Conservation (phyloP, 2,113 vertebrate species). For the Oxygymnocypris stewartii region DNA sequence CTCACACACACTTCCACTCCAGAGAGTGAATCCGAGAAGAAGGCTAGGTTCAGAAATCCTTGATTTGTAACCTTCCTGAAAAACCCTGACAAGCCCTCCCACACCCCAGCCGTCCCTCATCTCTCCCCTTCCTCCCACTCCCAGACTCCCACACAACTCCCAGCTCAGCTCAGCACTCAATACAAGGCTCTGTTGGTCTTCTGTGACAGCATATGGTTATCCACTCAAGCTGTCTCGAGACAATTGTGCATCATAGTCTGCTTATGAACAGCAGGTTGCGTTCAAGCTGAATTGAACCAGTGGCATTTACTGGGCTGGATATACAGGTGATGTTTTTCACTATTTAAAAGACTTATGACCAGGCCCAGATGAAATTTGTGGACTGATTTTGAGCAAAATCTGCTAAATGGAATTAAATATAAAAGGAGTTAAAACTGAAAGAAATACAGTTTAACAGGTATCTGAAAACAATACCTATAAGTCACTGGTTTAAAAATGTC, state of each 20-base stretch:
- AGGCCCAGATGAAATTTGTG: background rate
- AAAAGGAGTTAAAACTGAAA: too few species aligned
- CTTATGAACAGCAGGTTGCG: slow-evolving; percentile 59
- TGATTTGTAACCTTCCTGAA: slow-evolving; percentile 75
- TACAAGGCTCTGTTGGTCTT: slow-evolving; percentile 73
- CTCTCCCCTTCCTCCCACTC: slow-evolving; percentile 62
- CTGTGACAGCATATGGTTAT: slow-evolving; percentile 80
- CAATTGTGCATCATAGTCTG: slow-evolving; percentile 63
- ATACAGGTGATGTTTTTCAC: background rate
- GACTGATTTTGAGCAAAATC: too few species aligned
- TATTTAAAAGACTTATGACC: background rate
- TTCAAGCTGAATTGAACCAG: slow-evolving; percentile 1
- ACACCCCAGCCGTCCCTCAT: slow-evolving; percentile 40
- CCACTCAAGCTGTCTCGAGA: slow-evolving; percentile 73
- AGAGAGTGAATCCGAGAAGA: slow-evolving; percentile 55
- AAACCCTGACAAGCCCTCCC: slow-evolving; percentile 68
- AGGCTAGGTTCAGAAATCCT: slow-evolving; percentile 70
- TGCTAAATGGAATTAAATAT: too few species aligned
- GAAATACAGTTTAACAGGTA: too few species aligned
- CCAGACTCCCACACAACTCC: slow-evolving; percentile 76
- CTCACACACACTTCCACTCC: slow-evolving; percentile 34
- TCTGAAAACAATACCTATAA: too few species aligned
- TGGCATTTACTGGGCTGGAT: background rate
- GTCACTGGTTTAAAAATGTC: too few species aligned
- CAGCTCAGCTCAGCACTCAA: slow-evolving; percentile 75